Base-by-base conservation (phyloP, 2,797 vertebrate genomes). In the Cossypha polioptera region DNA sequence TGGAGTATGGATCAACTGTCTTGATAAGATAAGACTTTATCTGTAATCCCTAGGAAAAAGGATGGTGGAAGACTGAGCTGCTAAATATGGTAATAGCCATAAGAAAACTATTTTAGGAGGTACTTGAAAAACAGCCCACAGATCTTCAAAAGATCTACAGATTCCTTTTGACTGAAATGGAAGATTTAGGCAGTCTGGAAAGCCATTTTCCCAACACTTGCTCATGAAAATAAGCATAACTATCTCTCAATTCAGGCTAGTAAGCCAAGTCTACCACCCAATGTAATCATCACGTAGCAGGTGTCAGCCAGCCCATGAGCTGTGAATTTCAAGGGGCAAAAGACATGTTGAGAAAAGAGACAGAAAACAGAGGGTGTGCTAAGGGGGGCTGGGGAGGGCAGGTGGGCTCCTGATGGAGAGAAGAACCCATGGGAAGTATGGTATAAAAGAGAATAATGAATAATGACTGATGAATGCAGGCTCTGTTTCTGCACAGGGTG, bases 181-280 rank as follows among this genome's bases (percentile, higher is more conserved):
- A 91, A 91, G 69, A 77, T 53, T 85, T 75, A 61, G 58, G 36
- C 71, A 71, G 31, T 35, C 50, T 87, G 78, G 54, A 89, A 85
- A 81, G 71, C 31, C 36, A 11, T 89, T 96, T 94, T 87, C 38
- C 74, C 67, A 50, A 48, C 86, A 65, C 12, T 66, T 8, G 8
- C 24, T 92, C 33, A 18, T 57, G 50, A 91, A 95, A 94, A 95
- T 89, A 89, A 89, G 74, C 50, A 94, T 40, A n/a, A 42, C 22
- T 29, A 13, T 61, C 47, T 88, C 86, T 74, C 59, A 35, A 31
- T 26, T 35, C 40, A 40, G 73, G 57, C 29, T 20, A 21, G n/a
- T 28, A 42, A 90, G 53, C 38, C 68, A 50, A 80, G 68, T 19
- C 61, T 61, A 50, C 68, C 48, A 25, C 54, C 47, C 59, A 57